Percentiles rank a stretch among this genome's conserved stretches.
These are phyloP conservation scores for Zaprionus obscuricornis DNA, from an alignment of 2,888 invertebrate genomes.

Conservation along the genomic window DNA sequence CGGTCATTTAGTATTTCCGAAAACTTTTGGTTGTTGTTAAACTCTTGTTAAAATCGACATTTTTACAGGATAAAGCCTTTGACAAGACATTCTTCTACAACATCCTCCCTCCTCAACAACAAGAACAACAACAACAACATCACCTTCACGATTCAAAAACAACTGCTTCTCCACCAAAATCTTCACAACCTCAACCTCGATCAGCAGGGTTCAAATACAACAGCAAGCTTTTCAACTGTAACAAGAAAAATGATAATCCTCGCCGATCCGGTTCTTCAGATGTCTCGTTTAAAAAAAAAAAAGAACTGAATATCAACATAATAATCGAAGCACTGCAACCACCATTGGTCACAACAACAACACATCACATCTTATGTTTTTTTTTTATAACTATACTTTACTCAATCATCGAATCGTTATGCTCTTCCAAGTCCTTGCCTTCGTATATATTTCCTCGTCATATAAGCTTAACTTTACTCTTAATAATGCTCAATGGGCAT, in stretches of 20 bases:
- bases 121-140: conserved; percentile 68
- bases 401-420: conserved; percentile 5
- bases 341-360: conserved; percentile 28
- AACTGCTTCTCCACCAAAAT: conserved; percentile 50
- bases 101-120: conserved; percentile 80
- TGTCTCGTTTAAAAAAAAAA: conserved; percentile 31
- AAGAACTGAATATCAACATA: conserved; percentile 32
- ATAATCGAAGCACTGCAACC: conserved; percentile 29
- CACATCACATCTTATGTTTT: conserved; percentile 1
- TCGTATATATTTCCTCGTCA: background rate
- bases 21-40: conserved; percentile 58
- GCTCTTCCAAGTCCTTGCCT: conserved; percentile 7
- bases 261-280: conserved; percentile 35
- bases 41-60: conserved; percentile 78
- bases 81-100: conserved; percentile 76
- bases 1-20: conserved; percentile 1
- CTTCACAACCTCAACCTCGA: conserved; percentile 55
- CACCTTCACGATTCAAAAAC: conserved; percentile 75
- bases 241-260: conserved; percentile 36
- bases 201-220: conserved; percentile 40
- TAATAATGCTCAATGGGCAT: too few relatives aligned
- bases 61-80: conserved; percentile 81
- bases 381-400: conserved; percentile 10
- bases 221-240: conserved; percentile 51
- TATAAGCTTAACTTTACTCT: conserved; percentile 1